A percentile compares a stretch with the other conserved stretches of the same genome.
Conservation (phyloP, 2,888 invertebrate species). For the Rhynchonema sp. region DNA sequence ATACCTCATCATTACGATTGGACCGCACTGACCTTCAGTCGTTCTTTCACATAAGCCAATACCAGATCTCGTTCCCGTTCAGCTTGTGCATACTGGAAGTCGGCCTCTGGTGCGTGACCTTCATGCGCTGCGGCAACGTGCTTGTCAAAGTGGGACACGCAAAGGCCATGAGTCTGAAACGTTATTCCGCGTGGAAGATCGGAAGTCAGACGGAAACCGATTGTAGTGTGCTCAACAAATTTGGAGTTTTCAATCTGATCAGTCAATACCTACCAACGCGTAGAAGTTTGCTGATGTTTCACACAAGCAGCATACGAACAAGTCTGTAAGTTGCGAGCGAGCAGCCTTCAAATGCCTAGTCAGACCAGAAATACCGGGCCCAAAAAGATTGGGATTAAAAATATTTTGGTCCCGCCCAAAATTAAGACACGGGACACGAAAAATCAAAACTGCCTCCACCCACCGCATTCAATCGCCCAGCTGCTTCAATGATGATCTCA, state of each 20-base stretch:
- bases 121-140: neutral
- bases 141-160: too few relatives aligned
- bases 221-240: too few relatives aligned
- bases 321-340: neutral
- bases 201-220: too few relatives aligned
- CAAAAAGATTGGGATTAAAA: too few relatives aligned
- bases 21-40: neutral
- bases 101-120: neutral
- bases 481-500: neutral
- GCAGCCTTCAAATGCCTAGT: neutral
- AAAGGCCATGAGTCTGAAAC: too few relatives aligned
- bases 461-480: neutral
- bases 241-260: too few relatives aligned
- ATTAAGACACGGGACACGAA: neutral
- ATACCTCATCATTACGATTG: too few relatives aligned
- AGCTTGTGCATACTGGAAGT: neutral
- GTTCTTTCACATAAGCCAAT: neutral
- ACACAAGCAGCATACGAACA: neutral
- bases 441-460: too few relatives aligned
- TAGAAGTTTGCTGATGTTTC: neutral
- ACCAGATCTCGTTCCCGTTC: neutral
- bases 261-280: too few relatives aligned
- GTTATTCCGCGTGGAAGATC: too few relatives aligned
- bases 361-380: too few relatives aligned
- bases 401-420: too few relatives aligned